These are phyloP conservation scores for Epizoanthus fatuus DNA, from an alignment of 92 coral and sea anemone species.

Conservation along the genomic window DNA sequence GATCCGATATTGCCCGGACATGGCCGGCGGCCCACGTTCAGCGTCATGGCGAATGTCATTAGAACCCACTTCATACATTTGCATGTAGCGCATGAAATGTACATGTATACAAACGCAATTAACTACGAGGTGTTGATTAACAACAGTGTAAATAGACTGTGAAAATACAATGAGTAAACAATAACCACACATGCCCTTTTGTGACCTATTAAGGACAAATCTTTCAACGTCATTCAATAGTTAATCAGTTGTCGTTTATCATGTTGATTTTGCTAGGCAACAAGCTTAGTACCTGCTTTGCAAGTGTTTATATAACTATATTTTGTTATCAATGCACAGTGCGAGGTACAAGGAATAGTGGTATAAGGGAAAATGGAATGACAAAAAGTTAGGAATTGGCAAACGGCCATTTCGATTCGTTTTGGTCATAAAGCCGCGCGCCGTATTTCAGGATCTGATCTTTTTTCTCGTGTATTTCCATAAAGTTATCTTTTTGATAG, in stretches of 20 bases:
- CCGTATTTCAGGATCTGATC: too few species aligned
- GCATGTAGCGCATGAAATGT: too few species aligned
- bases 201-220: neutral
- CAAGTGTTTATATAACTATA: neutral
- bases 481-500: too few species aligned
- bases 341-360: too few species aligned
- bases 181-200: neutral
- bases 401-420: too few species aligned
- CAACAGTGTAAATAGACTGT: conserved; percentile 23
- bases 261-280: conserved; percentile 30
- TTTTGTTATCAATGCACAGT: too few species aligned
- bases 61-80: neutral
- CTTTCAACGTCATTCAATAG: neutral
- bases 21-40: too few species aligned
- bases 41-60: neutral
- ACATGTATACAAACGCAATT: neutral
- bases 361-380: too few species aligned
- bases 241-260: neutral
- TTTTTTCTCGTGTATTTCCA: too few species aligned
- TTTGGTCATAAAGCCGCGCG: too few species aligned
- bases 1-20: too few species aligned
- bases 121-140: neutral
- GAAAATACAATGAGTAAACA: conserved; percentile 11
- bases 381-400: too few species aligned
- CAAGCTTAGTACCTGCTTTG: neutral